Evolutionary conservation across 2,113 vertebrate species (phyloP), one percentile per base, ranked within the genome.

Genomic region (Phylloscopus whistleri): DNA sequence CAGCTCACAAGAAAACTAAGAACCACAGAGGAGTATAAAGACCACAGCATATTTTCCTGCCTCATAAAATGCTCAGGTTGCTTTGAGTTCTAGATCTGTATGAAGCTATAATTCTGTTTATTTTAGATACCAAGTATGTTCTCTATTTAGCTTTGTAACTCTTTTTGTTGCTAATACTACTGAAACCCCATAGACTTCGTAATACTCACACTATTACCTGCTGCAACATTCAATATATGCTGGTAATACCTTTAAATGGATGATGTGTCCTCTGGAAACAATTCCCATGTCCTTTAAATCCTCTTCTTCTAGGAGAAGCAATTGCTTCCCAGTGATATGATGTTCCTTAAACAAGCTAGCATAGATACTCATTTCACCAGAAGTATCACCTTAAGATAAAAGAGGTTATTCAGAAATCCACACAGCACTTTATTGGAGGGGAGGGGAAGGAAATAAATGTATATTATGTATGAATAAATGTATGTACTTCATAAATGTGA

Each of bases 281-380:
- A 99, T 98, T 55, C 99, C 99, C 98, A 99, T 99, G 94, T 99
- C 99, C 88, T 98, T 98, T 97, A 99, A 98, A 97, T 99, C 99
- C 11, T 97, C 97, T 55, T 99, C 99, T 43, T 98, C 98, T 52
- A 99, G 97, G 93, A 99, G 97, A 10, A 99, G 98, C 85, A 99
- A 86, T 68, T 98, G 98, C 97, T 98, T 98, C 58, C 99, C 99
- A 4, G 99, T 99, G 94, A 99, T 99, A 97, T 99, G 99, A 89
- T 99, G 99, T n/a, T 99, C 98, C 95, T 98, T 99, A 94, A 99
- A 99, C 78, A 99, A 97, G 93, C 98, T 98, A 10, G 99, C 98
- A 26, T 99, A 99, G 16, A 91, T 30, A 93, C 98, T 98, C 99
- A 99, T 99, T 90, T 98, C 98, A 89, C 95, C 98, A 5, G 98